Evolutionary conservation across 2,888 invertebrate species (phyloP).

Genomic region (Subacronicta megacephala): DNA sequence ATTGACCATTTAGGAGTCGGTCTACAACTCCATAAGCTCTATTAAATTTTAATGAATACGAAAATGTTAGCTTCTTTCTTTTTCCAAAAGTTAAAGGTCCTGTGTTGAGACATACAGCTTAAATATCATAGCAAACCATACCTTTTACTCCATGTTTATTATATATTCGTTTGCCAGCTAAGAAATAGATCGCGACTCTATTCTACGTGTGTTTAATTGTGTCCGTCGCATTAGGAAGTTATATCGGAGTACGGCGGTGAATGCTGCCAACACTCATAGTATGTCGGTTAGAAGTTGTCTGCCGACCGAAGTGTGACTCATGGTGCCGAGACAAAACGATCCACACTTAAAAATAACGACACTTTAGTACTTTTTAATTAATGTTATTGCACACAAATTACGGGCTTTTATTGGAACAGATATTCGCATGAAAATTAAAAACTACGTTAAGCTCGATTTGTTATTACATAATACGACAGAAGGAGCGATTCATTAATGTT

Average conservation of each 20-base stretch:
- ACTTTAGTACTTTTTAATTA: slow-evolving; percentile 30
- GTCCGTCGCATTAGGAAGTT: slow-evolving; percentile 60
- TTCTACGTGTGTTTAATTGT: slow-evolving; percentile 58
- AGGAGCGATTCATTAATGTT: slow-evolving; percentile 16
- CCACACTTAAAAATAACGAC: slow-evolving; percentile 42
- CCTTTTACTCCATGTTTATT: too few relatives aligned
- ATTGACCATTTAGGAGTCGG: neutral
- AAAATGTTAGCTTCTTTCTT: neutral
- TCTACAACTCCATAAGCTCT: too few relatives aligned
- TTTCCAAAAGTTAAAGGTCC: too few relatives aligned
- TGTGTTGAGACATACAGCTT: too few relatives aligned
- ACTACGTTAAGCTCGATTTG: neutral
- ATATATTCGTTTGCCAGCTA: neutral
- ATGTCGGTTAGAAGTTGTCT: slow-evolving; percentile 55
- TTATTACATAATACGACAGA: slow-evolving; percentile 10
- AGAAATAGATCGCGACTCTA: slow-evolving; percentile 34
- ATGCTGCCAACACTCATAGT: slow-evolving; percentile 64
- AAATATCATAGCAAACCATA: too few relatives aligned
- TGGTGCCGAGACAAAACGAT: slow-evolving; percentile 34
- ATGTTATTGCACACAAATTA: slow-evolving; percentile 19
- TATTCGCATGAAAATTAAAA: neutral
- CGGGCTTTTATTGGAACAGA: slow-evolving; percentile 10
- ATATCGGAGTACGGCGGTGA: slow-evolving; percentile 61
- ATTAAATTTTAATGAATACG: too few relatives aligned
- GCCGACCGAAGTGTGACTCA: slow-evolving; percentile 48